Conservation (phyloP, 2,888 invertebrate species). For the Limnephilus marmoratus region DNA sequence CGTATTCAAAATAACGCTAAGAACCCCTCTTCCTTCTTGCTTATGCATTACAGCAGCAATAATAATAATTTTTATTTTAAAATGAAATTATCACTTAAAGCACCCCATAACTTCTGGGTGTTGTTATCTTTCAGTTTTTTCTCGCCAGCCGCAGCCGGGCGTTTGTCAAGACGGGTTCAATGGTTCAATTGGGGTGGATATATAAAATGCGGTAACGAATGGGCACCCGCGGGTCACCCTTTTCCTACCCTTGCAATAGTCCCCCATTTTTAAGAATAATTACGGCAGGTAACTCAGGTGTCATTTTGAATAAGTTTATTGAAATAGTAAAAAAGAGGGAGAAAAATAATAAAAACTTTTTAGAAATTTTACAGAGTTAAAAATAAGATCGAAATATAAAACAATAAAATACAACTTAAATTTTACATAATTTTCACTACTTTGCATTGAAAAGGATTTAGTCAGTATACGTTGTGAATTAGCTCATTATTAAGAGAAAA, state of each 20-base stretch:
- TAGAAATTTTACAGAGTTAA: too few relatives aligned
- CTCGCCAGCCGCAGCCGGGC: not conserved
- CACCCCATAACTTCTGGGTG: conserved; percentile 3
- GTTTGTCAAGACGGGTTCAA: conserved; percentile 16
- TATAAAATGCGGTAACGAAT: not conserved
- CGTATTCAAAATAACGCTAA: not conserved
- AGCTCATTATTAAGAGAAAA: too few relatives aligned
- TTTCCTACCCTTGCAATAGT: not conserved
- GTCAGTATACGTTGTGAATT: too few relatives aligned
- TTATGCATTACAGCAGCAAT: not conserved
- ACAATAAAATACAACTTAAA: too few relatives aligned
- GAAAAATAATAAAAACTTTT: not conserved
- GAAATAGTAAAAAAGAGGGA: not conserved
- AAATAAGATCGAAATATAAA: too few relatives aligned
- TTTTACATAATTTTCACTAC: too few relatives aligned
- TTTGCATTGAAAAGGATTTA: too few relatives aligned
- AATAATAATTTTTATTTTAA: conserved; percentile 13
- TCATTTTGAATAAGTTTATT: not conserved
- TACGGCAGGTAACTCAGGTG: not conserved
- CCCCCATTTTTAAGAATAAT: not conserved
- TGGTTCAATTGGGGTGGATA: conserved; percentile 8
- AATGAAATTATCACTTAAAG: conserved; percentile 25
- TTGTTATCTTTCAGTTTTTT: not conserved
- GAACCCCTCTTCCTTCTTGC: not conserved
- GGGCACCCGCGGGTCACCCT: not conserved